Evolutionary conservation across 2,113 vertebrate genomes (phyloP).

Genomic region (Hypomesus transpacificus): DNA sequence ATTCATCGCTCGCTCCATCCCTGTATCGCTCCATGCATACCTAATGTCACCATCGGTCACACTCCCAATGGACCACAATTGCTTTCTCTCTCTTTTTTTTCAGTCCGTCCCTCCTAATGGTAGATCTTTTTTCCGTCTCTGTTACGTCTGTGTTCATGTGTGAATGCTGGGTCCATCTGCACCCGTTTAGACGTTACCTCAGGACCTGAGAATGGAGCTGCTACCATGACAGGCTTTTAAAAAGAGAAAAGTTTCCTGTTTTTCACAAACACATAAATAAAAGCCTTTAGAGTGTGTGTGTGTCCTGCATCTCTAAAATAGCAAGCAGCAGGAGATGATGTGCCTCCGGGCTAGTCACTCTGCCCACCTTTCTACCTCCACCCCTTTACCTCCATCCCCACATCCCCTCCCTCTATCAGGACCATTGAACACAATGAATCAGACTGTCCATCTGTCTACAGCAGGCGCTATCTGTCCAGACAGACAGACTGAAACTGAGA

Average conservation of each 20-base stretch:
- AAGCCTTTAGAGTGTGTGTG: conserved; percentile 15
- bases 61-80: conserved; percentile 2
- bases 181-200: conserved; percentile 36
- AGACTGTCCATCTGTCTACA: neutral
- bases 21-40: conserved; percentile 42
- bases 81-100: neutral
- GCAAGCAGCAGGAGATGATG: conserved; percentile 16
- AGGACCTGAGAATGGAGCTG: conserved; percentile 27
- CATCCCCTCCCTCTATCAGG: neutral
- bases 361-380: conserved; percentile 8
- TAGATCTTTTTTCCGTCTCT: conserved; percentile 24
- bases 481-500: too few species aligned
- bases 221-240: conserved; percentile 26
- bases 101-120: conserved; percentile 20
- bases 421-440: neutral
- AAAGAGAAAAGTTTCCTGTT: conserved; percentile 24
- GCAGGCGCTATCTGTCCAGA: neutral
- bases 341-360: conserved; percentile 35
- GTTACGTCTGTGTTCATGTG: conserved; percentile 23
- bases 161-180: conserved; percentile 23
- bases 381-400: neutral
- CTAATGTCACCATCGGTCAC: conserved; percentile 18
- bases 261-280: conserved; percentile 46
- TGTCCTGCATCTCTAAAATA: conserved; percentile 30
- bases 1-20: conserved; percentile 4